Conservation (phyloP, 1,140 invertebrate genomes). For the Drosophila seguyi region DNA sequence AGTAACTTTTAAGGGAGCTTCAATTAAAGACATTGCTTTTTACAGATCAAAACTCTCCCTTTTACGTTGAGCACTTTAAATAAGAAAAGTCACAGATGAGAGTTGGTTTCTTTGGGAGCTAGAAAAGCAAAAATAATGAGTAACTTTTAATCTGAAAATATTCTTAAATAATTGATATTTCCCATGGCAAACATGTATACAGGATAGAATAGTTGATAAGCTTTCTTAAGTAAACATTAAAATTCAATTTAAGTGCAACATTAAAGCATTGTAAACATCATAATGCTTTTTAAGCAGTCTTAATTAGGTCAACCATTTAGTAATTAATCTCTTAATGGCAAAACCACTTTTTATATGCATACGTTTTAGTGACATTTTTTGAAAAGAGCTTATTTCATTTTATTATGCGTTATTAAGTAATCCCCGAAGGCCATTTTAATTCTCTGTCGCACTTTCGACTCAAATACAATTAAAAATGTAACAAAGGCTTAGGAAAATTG, state of each 20-base stretch:
- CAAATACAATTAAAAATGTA: conserved; percentile 10
- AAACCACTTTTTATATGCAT: not conserved
- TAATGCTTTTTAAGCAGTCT: not conserved
- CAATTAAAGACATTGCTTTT: conserved; percentile 11
- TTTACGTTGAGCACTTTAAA: not conserved
- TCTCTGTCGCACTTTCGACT: not conserved
- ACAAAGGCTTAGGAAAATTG: conserved; percentile 22
- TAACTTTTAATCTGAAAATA: conserved; percentile 4
- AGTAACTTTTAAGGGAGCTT: not conserved
- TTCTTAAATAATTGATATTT: not conserved
- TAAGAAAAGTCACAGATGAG: not conserved
- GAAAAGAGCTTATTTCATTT: not conserved
- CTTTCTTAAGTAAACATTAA: conserved; percentile 6
- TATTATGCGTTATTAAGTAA: conserved; percentile 2
- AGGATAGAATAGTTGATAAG: conserved; percentile 4
- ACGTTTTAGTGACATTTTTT: not conserved
- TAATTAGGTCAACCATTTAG: conserved; percentile 33
- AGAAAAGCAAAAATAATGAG: not conserved
- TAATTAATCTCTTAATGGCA: not conserved
- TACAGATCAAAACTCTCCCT: conserved; percentile 8
- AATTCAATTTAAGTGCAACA: conserved; percentile 1
- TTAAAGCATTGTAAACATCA: conserved; percentile 8
- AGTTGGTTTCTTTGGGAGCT: not conserved
- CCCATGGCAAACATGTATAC: conserved; percentile 6
- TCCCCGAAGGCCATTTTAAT: not conserved